Conservation (phyloP, 35 echinoderm and acorn worm species). For the Anneissia japonica region DNA sequence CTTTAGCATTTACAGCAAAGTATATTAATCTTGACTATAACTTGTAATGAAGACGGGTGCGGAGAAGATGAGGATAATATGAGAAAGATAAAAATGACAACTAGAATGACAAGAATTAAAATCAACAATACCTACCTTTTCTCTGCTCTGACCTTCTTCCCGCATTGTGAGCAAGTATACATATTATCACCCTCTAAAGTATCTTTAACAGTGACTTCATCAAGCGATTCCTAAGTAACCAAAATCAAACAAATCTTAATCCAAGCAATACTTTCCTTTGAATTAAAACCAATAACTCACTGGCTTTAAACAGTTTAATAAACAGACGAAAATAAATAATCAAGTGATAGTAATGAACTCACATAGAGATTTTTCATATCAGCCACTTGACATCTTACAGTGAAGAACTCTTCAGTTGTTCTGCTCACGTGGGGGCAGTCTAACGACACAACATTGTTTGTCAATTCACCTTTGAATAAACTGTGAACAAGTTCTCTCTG, state of each 20-base stretch:
- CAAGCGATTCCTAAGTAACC: conserved; percentile 63
- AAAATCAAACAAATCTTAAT: background rate
- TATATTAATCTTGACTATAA: too few species aligned
- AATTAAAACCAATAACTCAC: background rate
- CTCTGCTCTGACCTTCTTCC: conserved; percentile 84
- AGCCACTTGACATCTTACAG: conserved; percentile 73
- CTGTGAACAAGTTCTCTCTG: conserved; percentile 68
- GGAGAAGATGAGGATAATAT: too few species aligned
- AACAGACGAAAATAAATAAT: background rate
- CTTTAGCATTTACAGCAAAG: too few species aligned
- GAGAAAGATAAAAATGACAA: too few species aligned
- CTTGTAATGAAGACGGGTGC: too few species aligned
- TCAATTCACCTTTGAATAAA: conserved; percentile 73
- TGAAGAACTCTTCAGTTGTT: conserved; percentile 68
- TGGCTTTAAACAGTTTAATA: background rate
- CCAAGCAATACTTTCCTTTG: background rate
- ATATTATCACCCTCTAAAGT: conserved; percentile 86
- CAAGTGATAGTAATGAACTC: too few species aligned
- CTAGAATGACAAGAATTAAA: too few species aligned
- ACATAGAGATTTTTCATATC: conserved; percentile 94
- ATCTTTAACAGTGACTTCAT: conserved; percentile 84
- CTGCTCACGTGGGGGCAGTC: conserved; percentile 78
- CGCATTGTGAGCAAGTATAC: conserved; percentile 87
- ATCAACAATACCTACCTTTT: conserved; percentile 56
- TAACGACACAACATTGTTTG: conserved; percentile 82